Evolutionary conservation across 1,140 invertebrate species (phyloP), one percentile per base, ranked within the genome.

Genomic region (Platorchestia sp.): DNA sequence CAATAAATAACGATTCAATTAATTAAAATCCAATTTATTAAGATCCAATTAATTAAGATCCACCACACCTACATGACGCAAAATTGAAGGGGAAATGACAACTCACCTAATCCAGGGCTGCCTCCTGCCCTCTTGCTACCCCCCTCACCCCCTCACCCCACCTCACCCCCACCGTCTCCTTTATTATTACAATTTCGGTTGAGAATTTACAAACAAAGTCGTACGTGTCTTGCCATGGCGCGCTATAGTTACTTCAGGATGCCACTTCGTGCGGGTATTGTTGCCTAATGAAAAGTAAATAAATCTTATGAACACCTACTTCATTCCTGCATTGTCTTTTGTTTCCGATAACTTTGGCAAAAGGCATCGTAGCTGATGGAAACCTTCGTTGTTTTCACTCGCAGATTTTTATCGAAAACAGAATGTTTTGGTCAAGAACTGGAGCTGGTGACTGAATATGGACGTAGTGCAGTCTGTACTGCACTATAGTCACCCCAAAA

Each of bases 141-240:
- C 16, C 91, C 45, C 45, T 93, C 45, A 14, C 40, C 44, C 91
- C 91, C 91, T 93, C 45, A 14, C 40, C 44, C 91, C 91, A 44
- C 91, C 91, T 93, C 45, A 44, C 45, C 91, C 91, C 91, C 91
- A 93, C 91, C 91, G 91, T 93, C 91, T 93, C 91, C 91, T 93
- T 93, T 44, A 7, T 89, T 75, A 16, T 16, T 89, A 42, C 7
- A 89, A 89, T 89, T 89, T 42, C 41, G 36, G 7, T 6, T 51
- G 47, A 51, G 7, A 51, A 51, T 51, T 10, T 51, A 51, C 19
- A n/a, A n/a, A n/a, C n/a, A n/a, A n/a, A n/a, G n/a, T n/a, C n/a
- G 47, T 51, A 51, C 19, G 47, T 19, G 47, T 51, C 19, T 10
- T 51, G 19, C 47, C 47, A 51, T 51, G 19, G 19, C n/a, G 47